phyloP scores from a whole-genome alignment of 2,113 vertebrate genomes.

The Prinia subflava region DNA sequence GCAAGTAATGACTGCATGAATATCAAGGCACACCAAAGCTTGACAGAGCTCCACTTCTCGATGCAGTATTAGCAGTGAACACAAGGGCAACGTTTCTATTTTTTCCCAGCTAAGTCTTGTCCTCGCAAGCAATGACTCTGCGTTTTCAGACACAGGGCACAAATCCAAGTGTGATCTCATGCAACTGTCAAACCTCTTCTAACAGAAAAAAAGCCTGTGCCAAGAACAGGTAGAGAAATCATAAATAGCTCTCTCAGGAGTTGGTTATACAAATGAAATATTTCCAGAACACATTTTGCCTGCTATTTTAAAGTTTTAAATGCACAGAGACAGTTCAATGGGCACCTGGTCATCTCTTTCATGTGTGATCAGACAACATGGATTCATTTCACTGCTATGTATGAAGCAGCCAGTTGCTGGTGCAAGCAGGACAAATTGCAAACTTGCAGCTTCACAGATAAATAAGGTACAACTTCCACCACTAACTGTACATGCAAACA shows the following conservation, averaged over 20 bases:
- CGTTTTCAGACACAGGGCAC: constrained; percentile 38
- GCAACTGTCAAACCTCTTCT: constrained; percentile 49
- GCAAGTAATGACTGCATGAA: neutral
- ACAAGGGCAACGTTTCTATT: constrained; percentile 39
- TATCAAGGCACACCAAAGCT: neutral
- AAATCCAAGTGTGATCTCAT: constrained; percentile 64
- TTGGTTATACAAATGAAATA: neutral
- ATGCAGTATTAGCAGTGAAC: constrained; percentile 17
- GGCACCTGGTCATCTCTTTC: neutral
- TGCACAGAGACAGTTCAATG: neutral
- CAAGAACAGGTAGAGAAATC: constrained; percentile 31
- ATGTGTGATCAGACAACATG: neutral
- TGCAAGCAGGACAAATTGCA: neutral
- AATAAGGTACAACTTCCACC: neutral
- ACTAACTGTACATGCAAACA: neutral
- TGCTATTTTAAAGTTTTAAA: neutral
- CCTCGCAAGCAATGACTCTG: constrained; percentile 61
- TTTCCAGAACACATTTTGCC: neutral
- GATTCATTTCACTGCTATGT: neutral
- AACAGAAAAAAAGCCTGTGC: constrained; percentile 30
- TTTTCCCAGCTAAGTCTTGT: constrained; percentile 33
- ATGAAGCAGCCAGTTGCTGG: neutral
- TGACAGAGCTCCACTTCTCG: neutral
- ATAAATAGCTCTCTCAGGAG: constrained; percentile 3
- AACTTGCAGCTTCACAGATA: accelerated